Evolutionary conservation across 1,140 invertebrate species (phyloP).

Genomic region (Elysia chlorotica): DNA sequence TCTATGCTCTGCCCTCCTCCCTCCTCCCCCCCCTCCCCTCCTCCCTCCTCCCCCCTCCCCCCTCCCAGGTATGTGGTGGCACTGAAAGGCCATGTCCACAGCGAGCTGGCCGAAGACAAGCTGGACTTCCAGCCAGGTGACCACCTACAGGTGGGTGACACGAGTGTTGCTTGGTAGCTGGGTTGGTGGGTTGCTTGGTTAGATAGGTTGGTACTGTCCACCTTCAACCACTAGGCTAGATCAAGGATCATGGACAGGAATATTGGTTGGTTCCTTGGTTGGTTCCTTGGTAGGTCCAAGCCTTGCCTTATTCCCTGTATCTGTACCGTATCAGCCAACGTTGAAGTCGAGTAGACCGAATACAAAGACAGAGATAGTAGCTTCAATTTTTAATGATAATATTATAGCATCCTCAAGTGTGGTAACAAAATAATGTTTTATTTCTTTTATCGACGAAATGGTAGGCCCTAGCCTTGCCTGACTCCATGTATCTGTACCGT

Average conservation of each 20-base stretch:
- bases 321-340: not conserved
- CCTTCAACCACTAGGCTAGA: no score
- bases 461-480: no score
- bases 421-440: not conserved
- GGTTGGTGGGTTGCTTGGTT: no score
- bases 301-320: no score
- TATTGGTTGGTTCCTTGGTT: no score
- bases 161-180: no score
- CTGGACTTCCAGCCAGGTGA: slow-evolving; percentile 33
- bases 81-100: slow-evolving; percentile 15
- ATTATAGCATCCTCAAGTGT: not conserved
- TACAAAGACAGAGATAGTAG: not conserved
- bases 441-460: no score
- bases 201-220: no score
- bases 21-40: not conserved
- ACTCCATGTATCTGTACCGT: no score
- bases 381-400: not conserved
- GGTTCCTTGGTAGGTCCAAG: no score
- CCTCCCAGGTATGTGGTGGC: slow-evolving; percentile 31
- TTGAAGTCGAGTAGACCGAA: not conserved
- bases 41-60: not conserved
- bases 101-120: slow-evolving; percentile 24
- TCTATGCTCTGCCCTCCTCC: not conserved
- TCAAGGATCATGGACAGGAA: no score
- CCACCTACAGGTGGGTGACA: slow-evolving; percentile 35